A percentile compares a stretch with the other conserved stretches of the same genome.
Conservation (phyloP, 1,140 invertebrate species). For the Drosophila seguyi region DNA sequence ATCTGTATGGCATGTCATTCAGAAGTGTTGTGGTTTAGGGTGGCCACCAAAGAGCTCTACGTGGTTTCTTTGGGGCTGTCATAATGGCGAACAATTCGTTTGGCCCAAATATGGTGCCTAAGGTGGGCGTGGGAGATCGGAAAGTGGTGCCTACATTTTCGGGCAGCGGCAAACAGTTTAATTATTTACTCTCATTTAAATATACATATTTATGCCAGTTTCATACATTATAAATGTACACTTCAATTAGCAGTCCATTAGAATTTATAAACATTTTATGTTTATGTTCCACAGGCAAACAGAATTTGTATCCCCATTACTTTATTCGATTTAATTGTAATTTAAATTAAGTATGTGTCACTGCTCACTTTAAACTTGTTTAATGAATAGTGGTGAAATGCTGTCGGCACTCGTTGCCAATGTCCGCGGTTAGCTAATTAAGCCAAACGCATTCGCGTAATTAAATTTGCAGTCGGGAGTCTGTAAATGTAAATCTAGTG, state of each 20-base stretch:
- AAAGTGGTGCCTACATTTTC: slow-evolving; percentile 33
- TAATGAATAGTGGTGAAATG: slow-evolving; percentile 27
- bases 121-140: not conserved
- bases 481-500: slow-evolving; percentile 19
- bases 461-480: slow-evolving; percentile 30
- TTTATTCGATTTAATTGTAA: slow-evolving; percentile 15
- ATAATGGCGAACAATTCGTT: slow-evolving; percentile 19
- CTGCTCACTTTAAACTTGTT: slow-evolving; percentile 6
- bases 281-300: not conserved
- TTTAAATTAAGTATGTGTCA: slow-evolving; percentile 15
- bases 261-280: slow-evolving; percentile 3
- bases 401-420: not conserved
- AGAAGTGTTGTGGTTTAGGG: slow-evolving; percentile 16
- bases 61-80: slow-evolving; percentile 1
- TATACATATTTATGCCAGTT: not conserved
- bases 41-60: not conserved
- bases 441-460: slow-evolving; percentile 41
- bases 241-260: slow-evolving; percentile 8
- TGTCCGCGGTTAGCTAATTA: slow-evolving; percentile 39
- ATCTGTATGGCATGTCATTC: slow-evolving; percentile 9
- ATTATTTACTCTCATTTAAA: slow-evolving; percentile 2
- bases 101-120: slow-evolving; percentile 8
- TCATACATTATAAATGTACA: slow-evolving; percentile 7
- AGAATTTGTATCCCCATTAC: slow-evolving; percentile 1
- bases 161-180: slow-evolving; percentile 3